Conservation (phyloP, 2,888 invertebrate species). For the Mesoligia furuncula region DNA sequence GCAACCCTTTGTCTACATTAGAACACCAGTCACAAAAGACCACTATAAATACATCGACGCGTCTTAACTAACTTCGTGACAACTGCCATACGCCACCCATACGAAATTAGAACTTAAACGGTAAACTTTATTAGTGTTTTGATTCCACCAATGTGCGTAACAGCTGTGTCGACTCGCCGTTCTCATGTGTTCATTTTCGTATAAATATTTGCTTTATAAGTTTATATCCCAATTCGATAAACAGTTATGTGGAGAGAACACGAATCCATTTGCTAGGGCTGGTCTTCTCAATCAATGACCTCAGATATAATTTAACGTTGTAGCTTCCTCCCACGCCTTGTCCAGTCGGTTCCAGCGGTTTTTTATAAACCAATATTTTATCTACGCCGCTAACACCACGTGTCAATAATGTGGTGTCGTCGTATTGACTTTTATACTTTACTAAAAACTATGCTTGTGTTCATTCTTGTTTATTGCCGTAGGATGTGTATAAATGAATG, state of each 20-base stretch:
- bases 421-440: slow-evolving; percentile 66
- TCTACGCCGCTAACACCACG: slow-evolving; percentile 72
- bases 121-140: slow-evolving; percentile 83
- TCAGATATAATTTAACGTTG: slow-evolving; percentile 83
- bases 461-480: slow-evolving; percentile 58
- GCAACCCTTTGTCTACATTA: slow-evolving; percentile 64
- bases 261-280: slow-evolving; percentile 64
- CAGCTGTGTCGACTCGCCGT: slow-evolving; percentile 77
- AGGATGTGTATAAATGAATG: slow-evolving; percentile 67
- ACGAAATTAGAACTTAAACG: slow-evolving; percentile 85
- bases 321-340: slow-evolving; percentile 83
- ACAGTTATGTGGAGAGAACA: slow-evolving; percentile 74
- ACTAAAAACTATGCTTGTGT: slow-evolving; percentile 58
- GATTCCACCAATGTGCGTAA: slow-evolving; percentile 81
- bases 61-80: slow-evolving; percentile 75
- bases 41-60: slow-evolving; percentile 80
- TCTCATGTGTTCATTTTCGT: slow-evolving; percentile 75
- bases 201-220: slow-evolving; percentile 62
- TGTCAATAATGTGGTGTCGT: slow-evolving; percentile 69
- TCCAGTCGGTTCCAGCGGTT: slow-evolving; percentile 73
- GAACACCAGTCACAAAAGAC: slow-evolving; percentile 72
- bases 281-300: slow-evolving; percentile 86
- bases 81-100: slow-evolving; percentile 83
- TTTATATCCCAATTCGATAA: slow-evolving; percentile 66
- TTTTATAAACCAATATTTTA: slow-evolving; percentile 79